A percentile compares a stretch with the other conserved stretches of the same genome.
phyloP scores from a whole-genome alignment of 2,888 invertebrate species.

The Microctonus aethiopoides region DNA sequence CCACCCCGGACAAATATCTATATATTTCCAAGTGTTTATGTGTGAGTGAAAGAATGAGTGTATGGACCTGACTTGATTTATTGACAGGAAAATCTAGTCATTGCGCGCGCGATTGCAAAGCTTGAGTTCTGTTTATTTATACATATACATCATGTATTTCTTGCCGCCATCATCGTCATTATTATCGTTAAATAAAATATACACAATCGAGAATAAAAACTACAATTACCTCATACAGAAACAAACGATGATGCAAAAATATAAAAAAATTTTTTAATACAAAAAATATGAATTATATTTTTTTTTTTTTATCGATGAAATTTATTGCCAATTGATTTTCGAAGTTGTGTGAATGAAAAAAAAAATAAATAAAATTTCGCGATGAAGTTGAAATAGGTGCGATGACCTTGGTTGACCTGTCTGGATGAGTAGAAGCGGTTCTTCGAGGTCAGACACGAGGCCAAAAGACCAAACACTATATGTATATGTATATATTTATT shows the following conservation, averaged over 20 bases:
- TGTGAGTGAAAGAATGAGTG: not conserved
- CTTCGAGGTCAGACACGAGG: conserved; percentile 34
- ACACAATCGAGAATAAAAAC: not conserved
- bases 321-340: conserved; percentile 1
- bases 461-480: conserved; percentile 24
- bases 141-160: conserved; percentile 38
- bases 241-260: not conserved
- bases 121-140: conserved; percentile 52
- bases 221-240: no score
- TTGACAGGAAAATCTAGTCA: conserved; percentile 67
- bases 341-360: conserved; percentile 4
- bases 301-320: not conserved
- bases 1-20: conserved; percentile 48
- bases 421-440: conserved; percentile 23
- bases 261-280: not conserved
- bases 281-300: not conserved
- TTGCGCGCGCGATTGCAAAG: conserved; percentile 40
- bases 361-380: conserved; percentile 28
- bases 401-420: conserved; percentile 35
- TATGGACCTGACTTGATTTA: conserved; percentile 60
- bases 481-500: not conserved
- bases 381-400: conserved; percentile 31
- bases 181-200: conserved; percentile 4
- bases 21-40: not conserved
- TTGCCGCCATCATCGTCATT: not conserved